A percentile compares a stretch with the other conserved stretches of the same genome.
Evolutionary conservation across 2,888 invertebrate species (phyloP).

Genomic region (Rhingia rostrata): DNA sequence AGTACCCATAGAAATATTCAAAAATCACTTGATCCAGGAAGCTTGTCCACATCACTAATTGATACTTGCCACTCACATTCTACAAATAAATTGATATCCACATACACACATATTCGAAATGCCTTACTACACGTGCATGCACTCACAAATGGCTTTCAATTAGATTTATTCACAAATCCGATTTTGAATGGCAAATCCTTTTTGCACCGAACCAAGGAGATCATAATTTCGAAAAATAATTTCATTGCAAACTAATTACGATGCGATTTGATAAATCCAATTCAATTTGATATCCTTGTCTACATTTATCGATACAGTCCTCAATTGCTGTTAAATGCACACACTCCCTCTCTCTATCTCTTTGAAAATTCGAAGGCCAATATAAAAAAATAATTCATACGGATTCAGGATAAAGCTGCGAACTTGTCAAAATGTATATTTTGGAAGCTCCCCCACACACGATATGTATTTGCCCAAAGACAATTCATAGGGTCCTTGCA

Average conservation of each 20-base stretch:
- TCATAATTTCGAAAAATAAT: neutral
- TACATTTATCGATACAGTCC: neutral
- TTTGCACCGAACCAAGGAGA: neutral
- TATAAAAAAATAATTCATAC: neutral
- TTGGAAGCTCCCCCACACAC: neutral
- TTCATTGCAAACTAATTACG: neutral
- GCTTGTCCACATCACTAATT: too few relatives aligned
- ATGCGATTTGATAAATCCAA: neutral
- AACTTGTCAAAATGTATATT: conserved; percentile 12
- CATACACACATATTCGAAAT: too few relatives aligned
- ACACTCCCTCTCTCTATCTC: neutral
- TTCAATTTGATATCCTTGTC: neutral
- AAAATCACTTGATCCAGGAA: too few relatives aligned
- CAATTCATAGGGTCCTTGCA: neutral
- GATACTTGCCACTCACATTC: too few relatives aligned
- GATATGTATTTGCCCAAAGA: neutral
- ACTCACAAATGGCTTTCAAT: too few relatives aligned
- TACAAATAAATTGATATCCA: too few relatives aligned
- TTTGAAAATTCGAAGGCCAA: neutral
- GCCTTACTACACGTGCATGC: too few relatives aligned
- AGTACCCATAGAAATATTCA: too few relatives aligned
- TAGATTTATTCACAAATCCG: neutral
- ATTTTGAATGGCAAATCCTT: neutral
- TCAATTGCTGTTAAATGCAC: neutral
- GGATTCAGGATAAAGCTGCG: neutral